phyloP scores from a whole-genome alignment of 2,888 invertebrate species.

The Tryphoninae sp. region DNA sequence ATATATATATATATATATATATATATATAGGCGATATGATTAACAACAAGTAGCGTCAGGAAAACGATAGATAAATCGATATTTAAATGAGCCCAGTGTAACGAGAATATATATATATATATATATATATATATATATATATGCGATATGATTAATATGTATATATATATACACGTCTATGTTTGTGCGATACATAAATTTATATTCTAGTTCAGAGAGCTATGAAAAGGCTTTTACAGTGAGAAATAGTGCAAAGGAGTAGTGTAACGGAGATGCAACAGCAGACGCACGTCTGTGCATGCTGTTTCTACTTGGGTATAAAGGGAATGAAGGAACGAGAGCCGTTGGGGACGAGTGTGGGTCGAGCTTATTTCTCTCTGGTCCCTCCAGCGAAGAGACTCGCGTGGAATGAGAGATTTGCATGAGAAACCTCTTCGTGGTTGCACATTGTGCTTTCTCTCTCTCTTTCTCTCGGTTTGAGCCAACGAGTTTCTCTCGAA shows the following conservation, averaged over 20 bases:
- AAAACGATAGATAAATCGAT: too few relatives aligned
- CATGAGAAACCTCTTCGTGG: constrained; percentile 56
- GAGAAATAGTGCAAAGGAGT: constrained; percentile 1
- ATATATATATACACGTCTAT: background rate
- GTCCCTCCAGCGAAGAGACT: constrained; percentile 43
- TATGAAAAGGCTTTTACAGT: constrained; percentile 1
- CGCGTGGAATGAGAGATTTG: constrained; percentile 56
- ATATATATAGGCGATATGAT: background rate
- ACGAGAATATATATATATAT: background rate
- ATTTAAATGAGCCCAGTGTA: background rate
- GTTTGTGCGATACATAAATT: background rate
- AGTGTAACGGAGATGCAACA: constrained; percentile 10
- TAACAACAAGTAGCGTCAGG: background rate
- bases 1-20: too few relatives aligned
- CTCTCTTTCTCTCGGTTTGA: constrained; percentile 30
- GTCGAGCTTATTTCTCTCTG: constrained; percentile 33
- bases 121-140: too few relatives aligned
- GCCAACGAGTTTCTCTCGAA: constrained; percentile 44
- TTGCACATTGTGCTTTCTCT: constrained; percentile 21
- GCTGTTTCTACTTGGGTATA: constrained; percentile 24
- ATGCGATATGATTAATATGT: too few relatives aligned
- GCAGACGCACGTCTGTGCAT: constrained; percentile 21
- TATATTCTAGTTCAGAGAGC: background rate
- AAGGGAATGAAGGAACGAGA: constrained; percentile 27
- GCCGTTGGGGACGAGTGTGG: constrained; percentile 31